phyloP scores from a whole-genome alignment of 2,797 vertebrate genomes.

The Argyrosomus regius region DNA sequence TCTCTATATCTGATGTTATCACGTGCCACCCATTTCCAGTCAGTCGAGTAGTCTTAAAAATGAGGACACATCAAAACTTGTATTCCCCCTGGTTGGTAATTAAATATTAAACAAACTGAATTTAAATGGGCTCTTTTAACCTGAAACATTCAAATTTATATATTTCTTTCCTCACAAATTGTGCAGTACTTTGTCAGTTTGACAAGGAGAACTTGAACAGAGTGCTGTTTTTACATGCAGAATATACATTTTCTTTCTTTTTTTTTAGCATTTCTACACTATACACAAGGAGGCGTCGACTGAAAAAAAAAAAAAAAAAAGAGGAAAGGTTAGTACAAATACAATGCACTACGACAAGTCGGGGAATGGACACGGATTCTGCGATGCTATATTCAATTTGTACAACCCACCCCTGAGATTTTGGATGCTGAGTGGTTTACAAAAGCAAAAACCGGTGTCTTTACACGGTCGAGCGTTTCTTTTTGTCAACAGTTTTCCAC shows the following conservation, averaged over 20 bases:
- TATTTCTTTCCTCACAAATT: slow-evolving; percentile 51
- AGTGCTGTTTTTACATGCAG: slow-evolving; percentile 79
- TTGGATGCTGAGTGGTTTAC: slow-evolving; percentile 67
- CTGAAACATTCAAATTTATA: slow-evolving; percentile 53
- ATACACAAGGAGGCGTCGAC: slow-evolving; percentile 71
- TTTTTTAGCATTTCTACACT: slow-evolving; percentile 71
- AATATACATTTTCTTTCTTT: slow-evolving; percentile 67
- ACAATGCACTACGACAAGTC: slow-evolving; percentile 70
- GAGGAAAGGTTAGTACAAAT: slow-evolving; percentile 72
- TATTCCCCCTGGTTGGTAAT: slow-evolving; percentile 29
- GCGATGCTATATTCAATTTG: slow-evolving; percentile 59
- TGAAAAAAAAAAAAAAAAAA: slow-evolving; percentile 26
- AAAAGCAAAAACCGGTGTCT: slow-evolving; percentile 50
- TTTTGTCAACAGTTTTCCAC: slow-evolving; percentile 1
- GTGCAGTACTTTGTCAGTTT: slow-evolving; percentile 63
- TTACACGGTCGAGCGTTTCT: slow-evolving; percentile 17
- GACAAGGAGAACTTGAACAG: slow-evolving; percentile 70
- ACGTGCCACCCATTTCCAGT: slow-evolving; percentile 30
- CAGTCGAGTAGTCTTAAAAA: slow-evolving; percentile 40
- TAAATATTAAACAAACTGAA: slow-evolving; percentile 54
- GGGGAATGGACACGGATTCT: slow-evolving; percentile 49
- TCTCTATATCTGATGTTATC: slow-evolving; percentile 50
- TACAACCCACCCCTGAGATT: slow-evolving; percentile 75
- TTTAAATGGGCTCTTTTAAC: slow-evolving; percentile 47
- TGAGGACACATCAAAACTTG: slow-evolving; percentile 37